Evolutionary conservation across 2,888 invertebrate genomes (phyloP).

Genomic region (Polydesmus complanatus): DNA sequence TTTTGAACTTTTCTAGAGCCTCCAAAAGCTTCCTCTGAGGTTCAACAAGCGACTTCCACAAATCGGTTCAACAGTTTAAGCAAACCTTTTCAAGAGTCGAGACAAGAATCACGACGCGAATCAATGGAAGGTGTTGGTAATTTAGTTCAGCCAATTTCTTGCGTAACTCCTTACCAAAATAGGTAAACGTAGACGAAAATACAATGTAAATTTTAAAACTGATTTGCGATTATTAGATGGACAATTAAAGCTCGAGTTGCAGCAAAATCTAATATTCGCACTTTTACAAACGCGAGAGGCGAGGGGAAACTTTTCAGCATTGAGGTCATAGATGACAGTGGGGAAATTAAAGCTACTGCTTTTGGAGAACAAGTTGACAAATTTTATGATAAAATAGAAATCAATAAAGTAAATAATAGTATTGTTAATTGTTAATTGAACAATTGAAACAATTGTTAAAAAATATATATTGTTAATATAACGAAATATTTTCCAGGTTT

Average conservation of each 20-base stretch:
- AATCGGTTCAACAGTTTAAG: too few relatives aligned
- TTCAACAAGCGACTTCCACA: too few relatives aligned
- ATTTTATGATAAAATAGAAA: conserved; percentile 75
- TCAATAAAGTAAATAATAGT: conserved; percentile 30
- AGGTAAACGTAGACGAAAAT: not conserved
- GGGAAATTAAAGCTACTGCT: conserved; percentile 83
- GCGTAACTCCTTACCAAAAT: not conserved
- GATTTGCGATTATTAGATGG: conserved; percentile 47
- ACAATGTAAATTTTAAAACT: not conserved
- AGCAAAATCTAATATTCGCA: conserved; percentile 61
- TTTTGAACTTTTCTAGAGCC: not conserved
- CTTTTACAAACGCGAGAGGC: conserved; percentile 82
- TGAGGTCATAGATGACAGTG: conserved; percentile 83
- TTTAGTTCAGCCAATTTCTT: not conserved
- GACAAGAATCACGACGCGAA: not conserved
- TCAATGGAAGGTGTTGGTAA: not conserved
- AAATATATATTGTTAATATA: conserved; percentile 11
- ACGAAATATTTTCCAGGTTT: conserved; percentile 44
- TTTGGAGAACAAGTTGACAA: conserved; percentile 79
- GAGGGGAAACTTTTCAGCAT: conserved; percentile 88
- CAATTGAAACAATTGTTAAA: not conserved
- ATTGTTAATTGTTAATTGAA: not conserved
- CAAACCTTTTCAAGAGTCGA: too few relatives aligned
- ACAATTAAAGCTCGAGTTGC: conserved; percentile 79
- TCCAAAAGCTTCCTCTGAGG: not conserved